These are phyloP conservation scores for Cyprinodon variegatus DNA, from an alignment of 2,113 vertebrate species.

Conservation along the genomic window DNA sequence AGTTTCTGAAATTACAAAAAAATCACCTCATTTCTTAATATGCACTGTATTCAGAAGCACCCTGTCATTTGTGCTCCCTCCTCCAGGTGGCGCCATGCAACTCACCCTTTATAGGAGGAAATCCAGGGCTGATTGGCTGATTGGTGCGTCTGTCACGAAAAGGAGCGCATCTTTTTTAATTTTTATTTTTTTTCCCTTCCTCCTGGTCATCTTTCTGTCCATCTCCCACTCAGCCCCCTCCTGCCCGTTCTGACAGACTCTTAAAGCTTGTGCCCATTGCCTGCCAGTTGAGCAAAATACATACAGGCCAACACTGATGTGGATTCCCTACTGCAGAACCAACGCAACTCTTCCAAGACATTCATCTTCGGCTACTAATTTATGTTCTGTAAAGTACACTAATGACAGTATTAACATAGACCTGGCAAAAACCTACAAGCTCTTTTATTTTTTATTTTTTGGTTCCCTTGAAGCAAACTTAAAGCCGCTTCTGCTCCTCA, in stretches of 20 bases:
- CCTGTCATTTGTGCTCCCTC: not conserved
- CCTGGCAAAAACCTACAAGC: conserved; percentile 47
- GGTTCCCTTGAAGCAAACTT: conserved; percentile 41
- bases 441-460: conserved; percentile 8
- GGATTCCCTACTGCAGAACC: conserved; percentile 56
- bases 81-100: conserved; percentile 69
- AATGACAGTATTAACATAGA: conserved; percentile 74
- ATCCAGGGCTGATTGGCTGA: conserved; percentile 75
- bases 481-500: conserved; percentile 59
- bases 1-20: not conserved
- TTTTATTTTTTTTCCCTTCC: conserved; percentile 46
- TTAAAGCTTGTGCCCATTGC: conserved; percentile 62
- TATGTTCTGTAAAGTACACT: conserved; percentile 77
- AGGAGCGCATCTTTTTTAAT: conserved; percentile 63
- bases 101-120: conserved; percentile 72
- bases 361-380: conserved; percentile 68
- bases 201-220: conserved; percentile 72
- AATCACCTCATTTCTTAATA: not conserved
- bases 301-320: conserved; percentile 57
- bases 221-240: conserved; percentile 43
- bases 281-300: conserved; percentile 53
- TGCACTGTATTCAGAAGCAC: not conserved
- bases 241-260: conserved; percentile 59
- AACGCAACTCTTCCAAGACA: conserved; percentile 57
- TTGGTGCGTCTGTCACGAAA: conserved; percentile 65